Evolutionary conservation across 1,140 invertebrate species (phyloP).

Genomic region (Rhizoglyphus robini): DNA sequence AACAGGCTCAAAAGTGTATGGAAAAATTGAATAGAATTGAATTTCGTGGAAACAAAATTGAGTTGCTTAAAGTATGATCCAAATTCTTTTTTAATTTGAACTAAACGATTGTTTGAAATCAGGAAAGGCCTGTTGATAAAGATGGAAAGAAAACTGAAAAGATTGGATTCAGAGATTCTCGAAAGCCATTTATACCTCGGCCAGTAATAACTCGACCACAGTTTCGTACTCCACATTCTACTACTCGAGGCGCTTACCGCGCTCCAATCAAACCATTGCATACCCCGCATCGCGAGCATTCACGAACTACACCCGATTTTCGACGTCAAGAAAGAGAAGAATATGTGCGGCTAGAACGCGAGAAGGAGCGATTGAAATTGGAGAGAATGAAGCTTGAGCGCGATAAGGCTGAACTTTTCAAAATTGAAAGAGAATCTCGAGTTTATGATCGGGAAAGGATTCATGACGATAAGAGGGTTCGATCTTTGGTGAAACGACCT

Average conservation of each 20-base stretch:
- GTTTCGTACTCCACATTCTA: not conserved
- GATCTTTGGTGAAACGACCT: not conserved
- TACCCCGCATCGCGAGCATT: not conserved
- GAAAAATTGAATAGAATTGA: slow-evolving; percentile 9
- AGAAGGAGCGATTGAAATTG: not conserved
- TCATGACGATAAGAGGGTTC: not conserved
- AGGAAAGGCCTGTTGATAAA: slow-evolving; percentile 4
- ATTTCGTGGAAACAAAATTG: slow-evolving; percentile 16
- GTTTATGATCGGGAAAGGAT: not conserved
- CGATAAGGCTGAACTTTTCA: not conserved
- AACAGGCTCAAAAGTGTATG: slow-evolving; percentile 9
- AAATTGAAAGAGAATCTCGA: slow-evolving; percentile 6
- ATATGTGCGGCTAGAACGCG: not conserved
- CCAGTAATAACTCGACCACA: not conserved
- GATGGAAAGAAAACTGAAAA: slow-evolving; percentile 6
- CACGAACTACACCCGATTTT: not conserved
- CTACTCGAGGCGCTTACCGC: not conserved
- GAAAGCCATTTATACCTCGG: not conserved
- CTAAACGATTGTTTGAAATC: not conserved
- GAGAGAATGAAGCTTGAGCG: not conserved
- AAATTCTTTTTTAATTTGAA: not conserved
- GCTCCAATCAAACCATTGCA: not conserved
- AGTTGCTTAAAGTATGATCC: not conserved
- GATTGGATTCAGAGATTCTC: slow-evolving; percentile 7
- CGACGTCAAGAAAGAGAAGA: slow-evolving; percentile 1